Base-by-base conservation (phyloP, 2,113 vertebrate genomes). In the Oryzias melastigma region DNA sequence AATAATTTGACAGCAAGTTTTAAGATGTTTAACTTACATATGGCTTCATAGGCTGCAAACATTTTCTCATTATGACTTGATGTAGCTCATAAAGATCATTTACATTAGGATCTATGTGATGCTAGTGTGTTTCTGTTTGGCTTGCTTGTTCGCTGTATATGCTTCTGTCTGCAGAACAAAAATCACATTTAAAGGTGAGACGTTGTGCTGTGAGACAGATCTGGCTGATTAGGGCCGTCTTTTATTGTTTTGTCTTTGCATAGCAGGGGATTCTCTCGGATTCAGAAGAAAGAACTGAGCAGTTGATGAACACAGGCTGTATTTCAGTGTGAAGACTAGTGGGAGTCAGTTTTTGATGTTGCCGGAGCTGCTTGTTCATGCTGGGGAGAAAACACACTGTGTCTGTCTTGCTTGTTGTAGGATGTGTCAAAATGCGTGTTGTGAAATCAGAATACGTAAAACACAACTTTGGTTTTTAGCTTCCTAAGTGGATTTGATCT, bases 401-500 rank as follows among this genome's bases (percentile, higher is more conserved):
- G 40, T 8, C 47, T 20, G 41, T 29, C 57, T 60, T 12, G 24
- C 8, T 42, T 59, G 29, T 54, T 64, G 54, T 60, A 57, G 13
- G 18, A 59, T 41, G 27, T 54, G 8, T 62, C 18, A 22, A 25
- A 14, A 67, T 41, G 27, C 53, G 10, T 44, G 27, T 14, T 66
- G 42, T 67, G 35, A 40, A 58, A 58, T 68, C 57, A 48, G 7
- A 46, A 47, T 24, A 15, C 54, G 60, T 65, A 50, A 25, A 66
- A 47, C 42, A 48, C 4, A n/a, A 40, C 49, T 61, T 56, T 12
- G 56, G 1, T 24, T 80, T 73, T 57, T 58, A 29, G 47, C 47
- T 50, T 24, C 64, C 49, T 29, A 47, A 63, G 62, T 62, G 40
- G 42, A 64, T 60, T 58, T 54, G 63, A 64, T 65, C 24, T 42